Conservation (phyloP, 2,888 invertebrate genomes). For the Epirrhoe alternata region DNA sequence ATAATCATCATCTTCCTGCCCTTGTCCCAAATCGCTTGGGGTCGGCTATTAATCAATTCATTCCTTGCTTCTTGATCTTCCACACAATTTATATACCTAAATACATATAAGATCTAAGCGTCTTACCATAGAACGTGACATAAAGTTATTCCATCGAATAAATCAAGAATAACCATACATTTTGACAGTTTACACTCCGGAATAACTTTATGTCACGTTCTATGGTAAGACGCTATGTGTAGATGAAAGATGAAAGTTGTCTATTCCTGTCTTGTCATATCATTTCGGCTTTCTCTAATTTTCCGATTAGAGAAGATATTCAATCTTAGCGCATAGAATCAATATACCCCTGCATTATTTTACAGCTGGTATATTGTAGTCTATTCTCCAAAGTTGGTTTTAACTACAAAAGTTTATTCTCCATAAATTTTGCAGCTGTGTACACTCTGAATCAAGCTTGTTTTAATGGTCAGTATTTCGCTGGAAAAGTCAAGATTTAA, state of each 20-base stretch:
- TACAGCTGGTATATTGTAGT: neutral
- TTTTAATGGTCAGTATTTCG: constrained; percentile 12
- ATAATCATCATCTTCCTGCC: neutral
- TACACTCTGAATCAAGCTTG: neutral
- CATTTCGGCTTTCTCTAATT: neutral
- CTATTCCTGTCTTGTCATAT: neutral
- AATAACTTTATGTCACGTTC: no score
- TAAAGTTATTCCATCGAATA: no score
- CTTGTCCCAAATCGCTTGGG: neutral
- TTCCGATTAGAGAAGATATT: neutral
- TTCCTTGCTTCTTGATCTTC: neutral
- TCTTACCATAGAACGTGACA: no score
- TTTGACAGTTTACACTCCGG: no score
- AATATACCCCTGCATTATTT: neutral
- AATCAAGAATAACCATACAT: no score
- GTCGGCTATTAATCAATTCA: neutral
- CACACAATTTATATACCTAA: neutral
- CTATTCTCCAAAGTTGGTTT: neutral
- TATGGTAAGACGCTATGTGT: no score
- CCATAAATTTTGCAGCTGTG: neutral
- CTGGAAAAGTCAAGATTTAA: constrained; percentile 5
- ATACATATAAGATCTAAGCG: neutral
- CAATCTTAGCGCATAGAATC: no score
- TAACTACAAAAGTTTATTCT: constrained; percentile 4
- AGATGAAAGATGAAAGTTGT: neutral